phyloP scores from a whole-genome alignment of 2,797 vertebrate species.

The Amblyopsis hoosieri region DNA sequence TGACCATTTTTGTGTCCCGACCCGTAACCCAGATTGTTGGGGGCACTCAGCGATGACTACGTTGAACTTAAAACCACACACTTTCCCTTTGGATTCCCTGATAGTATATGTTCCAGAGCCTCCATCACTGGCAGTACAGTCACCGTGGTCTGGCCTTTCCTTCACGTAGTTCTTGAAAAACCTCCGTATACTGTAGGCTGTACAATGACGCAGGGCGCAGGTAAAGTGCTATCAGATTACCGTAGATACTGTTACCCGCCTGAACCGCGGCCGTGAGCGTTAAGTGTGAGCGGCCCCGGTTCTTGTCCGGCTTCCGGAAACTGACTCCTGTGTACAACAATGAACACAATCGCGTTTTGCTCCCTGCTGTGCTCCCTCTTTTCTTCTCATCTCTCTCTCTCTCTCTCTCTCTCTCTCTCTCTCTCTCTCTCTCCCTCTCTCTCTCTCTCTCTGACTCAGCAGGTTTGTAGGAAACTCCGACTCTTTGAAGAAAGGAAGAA shows the following conservation, averaged over 20 bases:
- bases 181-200: slow-evolving; percentile 40
- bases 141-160: slow-evolving; percentile 46
- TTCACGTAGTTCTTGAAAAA: slow-evolving; percentile 54
- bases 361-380: slow-evolving; percentile 54
- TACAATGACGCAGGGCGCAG: slow-evolving; percentile 60
- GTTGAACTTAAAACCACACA: slow-evolving; percentile 30
- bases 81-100: slow-evolving; percentile 44
- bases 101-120: slow-evolving; percentile 41
- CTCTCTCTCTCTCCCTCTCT: slow-evolving; percentile 54
- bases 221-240: slow-evolving; percentile 70
- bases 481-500: slow-evolving; percentile 82
- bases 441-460: slow-evolving; percentile 83
- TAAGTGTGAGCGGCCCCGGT: slow-evolving; percentile 55
- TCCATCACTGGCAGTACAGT: slow-evolving; percentile 40
- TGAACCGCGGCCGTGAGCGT: slow-evolving; percentile 56
- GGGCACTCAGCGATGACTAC: slow-evolving; percentile 33
- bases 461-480: slow-evolving; percentile 81
- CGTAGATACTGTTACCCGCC: slow-evolving; percentile 42
- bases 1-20: slow-evolving; percentile 5
- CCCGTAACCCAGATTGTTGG: slow-evolving; percentile 1
- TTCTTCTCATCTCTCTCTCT: slow-evolving; percentile 18
- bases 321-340: slow-evolving; percentile 64
- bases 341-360: slow-evolving; percentile 63
- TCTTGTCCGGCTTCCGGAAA: slow-evolving; percentile 53
- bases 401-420: slow-evolving; percentile 53